Percentiles rank a stretch among this genome's conserved stretches.
Conservation (phyloP, 1,140 invertebrate species). For the Papilio xuthus region DNA sequence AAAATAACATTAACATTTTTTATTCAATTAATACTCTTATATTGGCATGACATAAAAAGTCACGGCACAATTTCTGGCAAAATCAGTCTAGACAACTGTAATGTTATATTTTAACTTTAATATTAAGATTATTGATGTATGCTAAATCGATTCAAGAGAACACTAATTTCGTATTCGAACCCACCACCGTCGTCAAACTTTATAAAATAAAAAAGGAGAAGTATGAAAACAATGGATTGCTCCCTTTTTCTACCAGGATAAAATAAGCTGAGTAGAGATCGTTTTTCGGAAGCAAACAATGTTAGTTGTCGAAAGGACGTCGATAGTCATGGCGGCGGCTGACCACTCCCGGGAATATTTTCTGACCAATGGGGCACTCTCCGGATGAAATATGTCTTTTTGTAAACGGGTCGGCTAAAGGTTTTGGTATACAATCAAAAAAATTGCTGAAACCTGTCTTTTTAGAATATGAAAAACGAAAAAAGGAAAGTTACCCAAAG, state of each 20-base stretch:
- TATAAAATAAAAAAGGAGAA: conserved; percentile 45
- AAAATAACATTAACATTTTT: background rate
- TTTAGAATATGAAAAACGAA: background rate
- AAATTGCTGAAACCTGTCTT: background rate
- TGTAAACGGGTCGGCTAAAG: background rate
- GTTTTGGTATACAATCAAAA: background rate
- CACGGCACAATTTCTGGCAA: too few species aligned
- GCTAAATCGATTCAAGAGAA: background rate
- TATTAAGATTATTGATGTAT: background rate
- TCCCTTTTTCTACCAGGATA: conserved; percentile 81
- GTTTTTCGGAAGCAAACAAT: background rate
- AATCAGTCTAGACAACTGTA: too few species aligned
- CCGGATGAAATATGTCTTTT: background rate
- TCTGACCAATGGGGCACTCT: conserved; percentile 39
- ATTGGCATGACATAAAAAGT: too few species aligned
- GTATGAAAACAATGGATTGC: conserved; percentile 80
- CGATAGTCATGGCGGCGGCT: conserved; percentile 17
- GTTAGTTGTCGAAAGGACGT: conserved; percentile 41
- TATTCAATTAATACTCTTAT: too few species aligned
- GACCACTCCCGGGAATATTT: conserved; percentile 13
- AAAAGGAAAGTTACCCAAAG: background rate
- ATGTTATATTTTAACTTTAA: too few species aligned
- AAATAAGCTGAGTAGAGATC: conserved; percentile 63
- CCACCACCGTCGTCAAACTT: background rate
- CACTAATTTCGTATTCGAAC: background rate